Evolutionary conservation across 2,888 invertebrate genomes (phyloP).

Genomic region (Orthosia gracilis): DNA sequence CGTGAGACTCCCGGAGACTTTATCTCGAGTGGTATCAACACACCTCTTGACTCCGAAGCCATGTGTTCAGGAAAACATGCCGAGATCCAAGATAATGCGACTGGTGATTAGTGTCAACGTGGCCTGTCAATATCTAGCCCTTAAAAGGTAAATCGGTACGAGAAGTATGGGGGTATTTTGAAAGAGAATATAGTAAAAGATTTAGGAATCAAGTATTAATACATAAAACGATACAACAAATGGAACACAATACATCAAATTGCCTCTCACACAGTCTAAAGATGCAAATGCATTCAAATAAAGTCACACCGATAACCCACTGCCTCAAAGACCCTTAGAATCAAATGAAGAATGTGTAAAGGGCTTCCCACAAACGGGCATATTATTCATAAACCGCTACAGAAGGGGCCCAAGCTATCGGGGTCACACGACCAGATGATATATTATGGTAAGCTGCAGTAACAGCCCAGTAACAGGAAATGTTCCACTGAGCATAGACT

Average conservation of each 20-base stretch:
- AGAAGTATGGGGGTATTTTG: conserved; percentile 15
- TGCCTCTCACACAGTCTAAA: conserved; percentile 7
- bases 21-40: conserved; percentile 57
- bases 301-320: conserved; percentile 50
- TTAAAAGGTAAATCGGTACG: conserved; percentile 45
- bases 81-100: conserved; percentile 45
- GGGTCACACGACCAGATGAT: conserved; percentile 65
- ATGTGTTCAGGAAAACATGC: conserved; percentile 55
- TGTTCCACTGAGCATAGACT: conserved; percentile 58
- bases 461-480: conserved; percentile 58
- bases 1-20: conserved; percentile 33
- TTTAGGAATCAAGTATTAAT: conserved; percentile 10
- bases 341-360: conserved; percentile 46
- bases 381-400: conserved; percentile 62
- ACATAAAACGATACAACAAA: conserved; percentile 10
- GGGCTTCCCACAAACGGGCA: conserved; percentile 54
- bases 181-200: conserved; percentile 1
- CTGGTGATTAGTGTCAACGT: conserved; percentile 55
- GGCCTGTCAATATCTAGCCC: conserved; percentile 43
- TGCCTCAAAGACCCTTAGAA: conserved; percentile 27
- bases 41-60: conserved; percentile 59
- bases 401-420: conserved; percentile 47
- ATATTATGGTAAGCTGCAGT: conserved; percentile 60
- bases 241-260: conserved; percentile 6
- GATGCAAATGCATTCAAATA: conserved; percentile 29